Evolutionary conservation across 2,797 vertebrate genomes (phyloP), one percentile per base, ranked within the genome.

Genomic region (Pangasius larnaudii): DNA sequence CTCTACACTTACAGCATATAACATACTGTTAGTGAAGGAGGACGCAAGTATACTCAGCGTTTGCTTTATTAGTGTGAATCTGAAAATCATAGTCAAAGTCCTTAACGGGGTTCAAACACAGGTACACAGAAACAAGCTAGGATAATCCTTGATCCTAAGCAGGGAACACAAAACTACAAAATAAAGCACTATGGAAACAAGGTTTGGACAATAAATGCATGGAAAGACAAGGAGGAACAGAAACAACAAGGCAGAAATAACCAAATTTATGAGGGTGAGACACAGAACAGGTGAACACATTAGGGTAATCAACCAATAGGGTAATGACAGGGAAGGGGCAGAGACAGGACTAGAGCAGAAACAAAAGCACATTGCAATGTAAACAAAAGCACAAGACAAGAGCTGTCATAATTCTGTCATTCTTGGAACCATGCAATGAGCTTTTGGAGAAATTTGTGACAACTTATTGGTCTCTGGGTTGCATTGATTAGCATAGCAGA

Each of bases 391-490:
- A 56, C 49, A 61, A 61, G 53, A 36, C 7, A 1, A 81, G 22
- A 81, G 0, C 74, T 51, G 27, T 51, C 13, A n/a, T 27, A 49
- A 9, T 49, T 49, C 49, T 56, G 46, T 46, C 46, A 46, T 46
- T 49, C 42, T 77, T 77, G 4, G 74, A 36, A 81, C 24, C 13
- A 46, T 8, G 36, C n/a, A 11, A 30, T 49, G 27, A 3, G 11
- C 36, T 61, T 13, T 24, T 46, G 18, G 30, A 27, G 53, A 80
- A 36, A 59, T 58, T 14, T 33, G 77, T 6, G 42, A 77, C 72
- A 74, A 18, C 75, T 51, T 75, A 39, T 36, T 42, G 46, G 58
- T 71, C 67, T 83, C 87, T 53, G 24, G 72, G 30, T 58, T 56
- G 18, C 51, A 24, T 27, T 33, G 27, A 78, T 53, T 78, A 78